Conservation (phyloP, 2,797 vertebrate genomes). For the Benthosema pterotum region DNA sequence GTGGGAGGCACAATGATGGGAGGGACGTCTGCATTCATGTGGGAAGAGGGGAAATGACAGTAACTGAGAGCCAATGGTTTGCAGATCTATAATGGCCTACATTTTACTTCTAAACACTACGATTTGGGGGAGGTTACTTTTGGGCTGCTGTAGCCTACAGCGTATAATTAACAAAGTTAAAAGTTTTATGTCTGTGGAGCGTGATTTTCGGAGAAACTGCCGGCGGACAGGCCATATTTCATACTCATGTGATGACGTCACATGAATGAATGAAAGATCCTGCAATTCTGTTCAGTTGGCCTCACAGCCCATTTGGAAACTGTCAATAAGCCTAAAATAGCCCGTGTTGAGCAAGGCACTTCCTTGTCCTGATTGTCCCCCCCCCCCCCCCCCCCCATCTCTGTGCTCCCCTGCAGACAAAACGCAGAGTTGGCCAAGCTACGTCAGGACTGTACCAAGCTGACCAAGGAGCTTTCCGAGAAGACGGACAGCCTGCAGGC, state of each 20-base stretch:
- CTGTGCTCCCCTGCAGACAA: constrained; percentile 80
- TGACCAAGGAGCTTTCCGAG: constrained; percentile 90
- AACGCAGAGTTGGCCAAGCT: constrained; percentile 94
- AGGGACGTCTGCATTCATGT: not conserved
- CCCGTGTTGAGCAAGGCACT: not conserved
- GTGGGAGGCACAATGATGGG: too few species aligned
- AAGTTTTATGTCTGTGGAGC: not conserved
- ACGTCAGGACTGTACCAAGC: constrained; percentile 89
- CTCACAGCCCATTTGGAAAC: too few species aligned
- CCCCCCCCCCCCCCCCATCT: not conserved
- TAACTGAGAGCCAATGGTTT: not conserved
- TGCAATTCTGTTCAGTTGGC: too few species aligned
- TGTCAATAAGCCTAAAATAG: too few species aligned
- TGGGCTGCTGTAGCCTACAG: not conserved
- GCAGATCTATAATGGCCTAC: not conserved
- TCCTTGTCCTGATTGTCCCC: constrained; percentile 8
- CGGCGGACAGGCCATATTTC: not conserved
- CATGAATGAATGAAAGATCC: too few species aligned
- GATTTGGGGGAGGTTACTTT: not conserved
- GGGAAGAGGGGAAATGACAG: not conserved
- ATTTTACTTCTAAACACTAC: not conserved
- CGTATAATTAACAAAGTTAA: not conserved
- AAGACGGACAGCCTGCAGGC: constrained; percentile 84
- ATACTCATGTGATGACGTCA: too few species aligned
- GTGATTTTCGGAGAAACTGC: not conserved